phyloP scores from a whole-genome alignment of 2,888 invertebrate genomes.

The Sesia apiformis region DNA sequence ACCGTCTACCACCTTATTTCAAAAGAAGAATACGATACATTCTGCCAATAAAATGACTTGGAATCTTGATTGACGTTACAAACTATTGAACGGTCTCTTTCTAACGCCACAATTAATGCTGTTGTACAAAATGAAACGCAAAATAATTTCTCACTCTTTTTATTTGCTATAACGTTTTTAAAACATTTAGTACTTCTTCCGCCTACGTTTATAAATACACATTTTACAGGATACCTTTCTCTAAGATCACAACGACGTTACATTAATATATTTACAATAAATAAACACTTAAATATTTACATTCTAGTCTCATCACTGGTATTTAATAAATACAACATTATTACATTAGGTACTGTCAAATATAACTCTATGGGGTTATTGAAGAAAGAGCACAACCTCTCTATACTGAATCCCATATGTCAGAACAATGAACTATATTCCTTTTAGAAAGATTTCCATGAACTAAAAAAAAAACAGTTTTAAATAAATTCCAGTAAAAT shows the following conservation, averaged over 20 bases:
- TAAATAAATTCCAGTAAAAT: no score
- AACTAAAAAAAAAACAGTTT: no score
- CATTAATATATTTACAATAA: conserved; percentile 56
- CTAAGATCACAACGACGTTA: conserved; percentile 62
- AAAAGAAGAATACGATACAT: background rate
- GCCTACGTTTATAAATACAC: conserved; percentile 32
- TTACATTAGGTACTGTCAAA: background rate
- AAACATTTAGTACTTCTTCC: conserved; percentile 34
- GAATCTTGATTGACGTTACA: background rate
- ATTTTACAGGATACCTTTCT: conserved; percentile 23
- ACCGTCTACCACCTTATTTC: background rate
- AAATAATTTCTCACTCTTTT: conserved; percentile 45
- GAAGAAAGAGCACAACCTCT: no score
- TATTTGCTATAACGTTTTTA: conserved; percentile 47
- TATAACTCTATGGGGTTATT: no score
- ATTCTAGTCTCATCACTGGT: conserved; percentile 39
- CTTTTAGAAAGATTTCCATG: no score
- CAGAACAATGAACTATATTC: no score
- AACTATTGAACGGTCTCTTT: background rate
- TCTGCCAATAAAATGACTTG: background rate
- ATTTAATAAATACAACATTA: conserved; percentile 21
- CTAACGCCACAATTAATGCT: background rate
- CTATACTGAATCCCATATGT: no score
- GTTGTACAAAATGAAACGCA: conserved; percentile 19
- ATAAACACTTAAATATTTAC: conserved; percentile 59